A percentile compares a stretch with the other conserved stretches of the same genome.
Conservation (phyloP, 2,888 invertebrate genomes). For the Apamea anceps region DNA sequence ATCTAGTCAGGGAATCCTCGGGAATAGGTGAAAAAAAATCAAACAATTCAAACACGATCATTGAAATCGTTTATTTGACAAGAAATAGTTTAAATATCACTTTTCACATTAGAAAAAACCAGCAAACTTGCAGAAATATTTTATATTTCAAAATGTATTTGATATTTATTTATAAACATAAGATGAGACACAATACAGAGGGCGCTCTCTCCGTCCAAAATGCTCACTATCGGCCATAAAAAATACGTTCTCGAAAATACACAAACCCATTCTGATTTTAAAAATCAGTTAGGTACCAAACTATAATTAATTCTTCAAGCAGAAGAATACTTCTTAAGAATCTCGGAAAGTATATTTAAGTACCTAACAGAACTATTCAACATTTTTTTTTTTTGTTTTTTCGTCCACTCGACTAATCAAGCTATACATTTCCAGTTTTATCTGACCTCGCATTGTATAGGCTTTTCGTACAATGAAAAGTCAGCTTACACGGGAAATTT, state of each 20-base stretch:
- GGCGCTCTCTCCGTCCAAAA: constrained; percentile 19
- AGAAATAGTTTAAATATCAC: constrained; percentile 85
- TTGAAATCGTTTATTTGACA: constrained; percentile 83
- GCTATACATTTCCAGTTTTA: not conserved
- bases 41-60: constrained; percentile 76
- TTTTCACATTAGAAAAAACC: constrained; percentile 77
- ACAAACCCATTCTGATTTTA: not conserved
- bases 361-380: not conserved
- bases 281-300: not conserved
- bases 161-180: constrained; percentile 45
- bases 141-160: constrained; percentile 56
- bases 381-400: not conserved
- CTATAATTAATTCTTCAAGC: not conserved
- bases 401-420: not conserved
- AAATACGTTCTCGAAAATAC: not conserved
- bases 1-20: too few species aligned
- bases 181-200: constrained; percentile 39
- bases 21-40: constrained; percentile 40
- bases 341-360: not conserved
- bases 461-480: not conserved
- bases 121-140: constrained; percentile 69
- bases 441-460: not conserved
- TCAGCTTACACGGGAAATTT: not conserved
- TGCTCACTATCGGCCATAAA: not conserved
- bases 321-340: not conserved